phyloP scores from a whole-genome alignment of 2,797 vertebrate genomes.

The Anguilla megastoma region DNA sequence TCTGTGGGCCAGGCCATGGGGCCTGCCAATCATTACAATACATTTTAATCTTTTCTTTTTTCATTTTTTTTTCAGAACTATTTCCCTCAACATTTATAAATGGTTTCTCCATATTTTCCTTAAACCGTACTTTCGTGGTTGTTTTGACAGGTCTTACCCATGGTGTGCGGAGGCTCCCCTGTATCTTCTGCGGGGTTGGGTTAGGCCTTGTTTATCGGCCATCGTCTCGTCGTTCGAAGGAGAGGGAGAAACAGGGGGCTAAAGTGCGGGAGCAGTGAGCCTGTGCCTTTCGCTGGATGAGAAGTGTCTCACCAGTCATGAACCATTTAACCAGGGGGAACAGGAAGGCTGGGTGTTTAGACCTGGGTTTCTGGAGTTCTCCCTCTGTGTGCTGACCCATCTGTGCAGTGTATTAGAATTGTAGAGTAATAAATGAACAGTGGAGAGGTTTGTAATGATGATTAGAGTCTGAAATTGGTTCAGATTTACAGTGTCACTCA shows the following conservation, averaged over 20 bases:
- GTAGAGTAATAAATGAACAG: slow-evolving; percentile 88
- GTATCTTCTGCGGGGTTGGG: neutral
- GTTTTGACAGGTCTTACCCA: slow-evolving; percentile 21
- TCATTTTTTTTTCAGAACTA: slow-evolving; percentile 21
- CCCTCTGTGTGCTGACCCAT: slow-evolving; percentile 75
- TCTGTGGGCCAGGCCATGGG: slow-evolving; percentile 49
- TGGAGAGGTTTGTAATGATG: slow-evolving; percentile 94
- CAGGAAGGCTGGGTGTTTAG: slow-evolving; percentile 74
- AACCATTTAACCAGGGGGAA: slow-evolving; percentile 81
- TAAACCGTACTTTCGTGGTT: neutral
- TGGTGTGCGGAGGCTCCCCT: neutral
- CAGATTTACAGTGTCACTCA: slow-evolving; percentile 95
- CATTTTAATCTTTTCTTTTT: slow-evolving; percentile 53
- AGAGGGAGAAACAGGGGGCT: slow-evolving; percentile 14
- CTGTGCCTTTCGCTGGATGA: slow-evolving; percentile 61
- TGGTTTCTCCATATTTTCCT: neutral
- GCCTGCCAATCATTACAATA: slow-evolving; percentile 43
- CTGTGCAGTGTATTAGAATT: slow-evolving; percentile 86
- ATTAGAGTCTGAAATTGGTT: slow-evolving; percentile 97
- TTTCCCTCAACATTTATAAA: neutral
- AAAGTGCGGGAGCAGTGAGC: slow-evolving; percentile 48
- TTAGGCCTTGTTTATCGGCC: slow-evolving; percentile 5
- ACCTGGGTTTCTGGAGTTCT: slow-evolving; percentile 78
- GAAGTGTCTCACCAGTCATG: slow-evolving; percentile 74
- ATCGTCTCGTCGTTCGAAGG: neutral